Base-by-base conservation (phyloP, 35 echinoderm and acorn worm genomes). In the Patiria miniata region DNA sequence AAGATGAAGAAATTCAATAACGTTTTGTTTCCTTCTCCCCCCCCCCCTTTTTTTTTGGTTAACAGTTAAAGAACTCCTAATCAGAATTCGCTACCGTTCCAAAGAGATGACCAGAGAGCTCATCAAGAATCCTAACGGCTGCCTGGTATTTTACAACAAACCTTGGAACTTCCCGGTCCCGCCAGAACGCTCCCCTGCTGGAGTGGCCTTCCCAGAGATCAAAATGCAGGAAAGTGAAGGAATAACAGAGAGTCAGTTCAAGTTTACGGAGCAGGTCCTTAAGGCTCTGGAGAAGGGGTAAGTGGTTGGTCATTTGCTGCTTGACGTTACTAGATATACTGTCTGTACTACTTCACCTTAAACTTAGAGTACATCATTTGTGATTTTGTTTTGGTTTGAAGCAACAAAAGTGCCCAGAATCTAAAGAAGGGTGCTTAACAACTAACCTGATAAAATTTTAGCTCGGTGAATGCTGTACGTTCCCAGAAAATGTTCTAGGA, bases 181-280 rank as follows among this genome's bases (percentile, higher is more conserved):
- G 0, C 5, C 1, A 4, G 0, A 26, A 32, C 2, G 2, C 0
- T 47, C 4, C 42, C 61, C 61, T 34, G 61, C 61, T 12, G 61
- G 61, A 69, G 61, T 69, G 61, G 19, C 19, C 9, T 69, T 69
- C 61, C 61, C 61, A 6, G 23, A 69, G 21, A 73, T 73, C 34
- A 73, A 18, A 22, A 15, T 5, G 2, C 19, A 73, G 23, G 26
- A 73, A 23, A 10, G 26, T 14, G 34, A 26, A 10, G 65, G 34
- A 36, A 73, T 73, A 23, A 73, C 65, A 32, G 65, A 73, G 0
- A 73, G 65, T 73, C 65, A 73, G 65, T 73, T 32, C 65, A 73
- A 73, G 65, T 73, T 73, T 30, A 73, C 65, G 29, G 26, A 73
- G 26, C 65, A 73, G 14, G 65, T 73, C 65, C 34, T 73, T 18